Conservation (phyloP, 64 coral and sea anemone genomes). For the Astreopora myriophthalma region DNA sequence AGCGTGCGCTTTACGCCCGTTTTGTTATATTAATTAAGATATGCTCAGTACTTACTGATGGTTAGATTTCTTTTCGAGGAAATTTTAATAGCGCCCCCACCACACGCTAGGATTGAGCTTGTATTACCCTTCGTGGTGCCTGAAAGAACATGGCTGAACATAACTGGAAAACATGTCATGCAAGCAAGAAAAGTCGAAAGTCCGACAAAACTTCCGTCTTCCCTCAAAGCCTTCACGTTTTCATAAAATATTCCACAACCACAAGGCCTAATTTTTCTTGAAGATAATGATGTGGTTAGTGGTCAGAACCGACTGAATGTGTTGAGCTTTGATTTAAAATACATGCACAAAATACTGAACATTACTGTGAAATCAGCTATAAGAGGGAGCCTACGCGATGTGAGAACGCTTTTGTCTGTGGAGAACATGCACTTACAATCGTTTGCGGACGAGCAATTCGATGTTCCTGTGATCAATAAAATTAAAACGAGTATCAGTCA, state of each 20-base stretch:
- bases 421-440: conserved; percentile 24
- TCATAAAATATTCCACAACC: too few relatives aligned
- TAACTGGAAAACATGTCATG: neutral
- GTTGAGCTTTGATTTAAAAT: too few relatives aligned
- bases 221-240: too few relatives aligned
- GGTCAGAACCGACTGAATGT: too few relatives aligned
- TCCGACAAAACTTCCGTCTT: too few relatives aligned
- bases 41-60: conserved; percentile 26
- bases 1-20: too few relatives aligned
- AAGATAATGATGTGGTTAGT: too few relatives aligned
- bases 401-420: neutral
- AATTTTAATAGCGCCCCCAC: conserved; percentile 61
- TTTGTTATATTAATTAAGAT: too few relatives aligned
- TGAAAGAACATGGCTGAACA: neutral
- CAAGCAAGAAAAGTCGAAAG: neutral
- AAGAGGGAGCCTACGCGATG: neutral
- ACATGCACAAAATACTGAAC: too few relatives aligned
- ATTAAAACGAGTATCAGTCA: neutral
- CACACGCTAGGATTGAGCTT: neutral
- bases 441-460: conserved; percentile 40
- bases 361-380: too few relatives aligned
- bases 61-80: conserved; percentile 36
- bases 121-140: neutral
- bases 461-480: conserved; percentile 43
- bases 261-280: too few relatives aligned